phyloP scores from a whole-genome alignment of 2,888 invertebrate species.

The Dendrolimus pini region DNA sequence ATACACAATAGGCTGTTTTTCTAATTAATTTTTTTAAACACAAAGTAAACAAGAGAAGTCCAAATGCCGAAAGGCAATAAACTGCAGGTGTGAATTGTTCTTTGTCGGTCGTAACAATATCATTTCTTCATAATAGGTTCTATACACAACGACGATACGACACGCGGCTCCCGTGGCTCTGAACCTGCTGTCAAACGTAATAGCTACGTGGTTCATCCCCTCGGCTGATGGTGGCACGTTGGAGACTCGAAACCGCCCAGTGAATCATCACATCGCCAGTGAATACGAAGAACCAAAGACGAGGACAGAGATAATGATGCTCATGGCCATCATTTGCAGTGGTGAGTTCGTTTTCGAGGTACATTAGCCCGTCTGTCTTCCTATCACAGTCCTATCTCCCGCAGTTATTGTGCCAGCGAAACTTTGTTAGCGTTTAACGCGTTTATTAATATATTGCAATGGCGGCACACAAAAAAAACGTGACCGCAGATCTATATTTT shows the following conservation, averaged over 20 bases:
- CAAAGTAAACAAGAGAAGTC: too few relatives aligned
- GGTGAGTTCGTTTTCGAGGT: slow-evolving; percentile 22
- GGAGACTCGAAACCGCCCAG: slow-evolving; percentile 31
- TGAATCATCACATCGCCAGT: slow-evolving; percentile 7
- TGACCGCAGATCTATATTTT: too few relatives aligned
- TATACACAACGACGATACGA: slow-evolving; percentile 68
- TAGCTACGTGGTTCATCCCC: slow-evolving; percentile 24
- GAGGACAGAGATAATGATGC: background rate
- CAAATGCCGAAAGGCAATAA: too few relatives aligned
- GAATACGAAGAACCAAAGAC: background rate
- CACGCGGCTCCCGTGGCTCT: slow-evolving; percentile 74
- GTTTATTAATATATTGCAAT: too few relatives aligned
- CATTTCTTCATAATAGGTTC: slow-evolving; percentile 22
- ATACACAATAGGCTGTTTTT: too few relatives aligned
- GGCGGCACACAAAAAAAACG: too few relatives aligned
- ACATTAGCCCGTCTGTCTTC: too few relatives aligned
- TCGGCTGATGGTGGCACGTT: slow-evolving; percentile 21
- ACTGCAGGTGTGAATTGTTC: too few relatives aligned
- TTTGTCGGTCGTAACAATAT: background rate
- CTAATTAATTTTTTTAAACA: too few relatives aligned
- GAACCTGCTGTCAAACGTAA: slow-evolving; percentile 63
- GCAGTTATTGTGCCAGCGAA: too few relatives aligned
- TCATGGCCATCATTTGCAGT: slow-evolving; percentile 18
- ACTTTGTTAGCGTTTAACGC: too few relatives aligned
- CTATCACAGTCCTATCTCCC: too few relatives aligned